Evolutionary conservation across 2,113 vertebrate species (phyloP).

Genomic region (Lophura nycthemera): DNA sequence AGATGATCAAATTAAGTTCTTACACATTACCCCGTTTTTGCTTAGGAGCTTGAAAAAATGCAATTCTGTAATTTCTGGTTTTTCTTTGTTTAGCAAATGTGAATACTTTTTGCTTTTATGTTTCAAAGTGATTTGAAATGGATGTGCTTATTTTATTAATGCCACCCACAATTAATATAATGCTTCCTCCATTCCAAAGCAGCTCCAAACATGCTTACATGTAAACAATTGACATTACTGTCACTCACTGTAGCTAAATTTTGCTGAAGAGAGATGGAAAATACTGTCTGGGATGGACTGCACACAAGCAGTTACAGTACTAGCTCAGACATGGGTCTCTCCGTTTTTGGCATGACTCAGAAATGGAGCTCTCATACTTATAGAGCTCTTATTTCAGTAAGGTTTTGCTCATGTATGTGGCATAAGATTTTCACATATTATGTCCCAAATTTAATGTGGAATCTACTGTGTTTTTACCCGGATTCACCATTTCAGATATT

Average conservation of each 20-base stretch:
- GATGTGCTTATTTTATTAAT: slow-evolving; percentile 17
- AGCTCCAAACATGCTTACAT: not conserved
- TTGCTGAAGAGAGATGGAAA: not conserved
- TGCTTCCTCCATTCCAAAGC: not conserved
- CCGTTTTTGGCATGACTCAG: not conserved
- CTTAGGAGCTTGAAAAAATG: not conserved
- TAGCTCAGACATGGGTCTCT: not conserved
- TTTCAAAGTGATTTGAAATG: not conserved
- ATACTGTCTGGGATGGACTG: not conserved
- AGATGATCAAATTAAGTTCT: not conserved
- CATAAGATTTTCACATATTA: not conserved
- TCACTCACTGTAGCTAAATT: not conserved
- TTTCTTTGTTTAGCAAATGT: not conserved
- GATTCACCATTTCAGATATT: not conserved
- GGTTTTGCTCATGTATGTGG: not conserved
- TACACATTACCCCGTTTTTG: not conserved
- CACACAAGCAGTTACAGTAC: not conserved
- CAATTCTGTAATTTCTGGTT: not conserved
- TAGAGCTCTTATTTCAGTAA: not conserved
- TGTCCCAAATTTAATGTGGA: not conserved
- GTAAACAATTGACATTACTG: slow-evolving; percentile 1
- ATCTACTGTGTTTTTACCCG: not conserved
- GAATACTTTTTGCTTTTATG: not conserved
- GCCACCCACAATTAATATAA: not conserved
- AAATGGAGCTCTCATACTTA: not conserved